phyloP scores from a whole-genome alignment of 2,797 vertebrate genomes.

The Chaunax sp. region DNA sequence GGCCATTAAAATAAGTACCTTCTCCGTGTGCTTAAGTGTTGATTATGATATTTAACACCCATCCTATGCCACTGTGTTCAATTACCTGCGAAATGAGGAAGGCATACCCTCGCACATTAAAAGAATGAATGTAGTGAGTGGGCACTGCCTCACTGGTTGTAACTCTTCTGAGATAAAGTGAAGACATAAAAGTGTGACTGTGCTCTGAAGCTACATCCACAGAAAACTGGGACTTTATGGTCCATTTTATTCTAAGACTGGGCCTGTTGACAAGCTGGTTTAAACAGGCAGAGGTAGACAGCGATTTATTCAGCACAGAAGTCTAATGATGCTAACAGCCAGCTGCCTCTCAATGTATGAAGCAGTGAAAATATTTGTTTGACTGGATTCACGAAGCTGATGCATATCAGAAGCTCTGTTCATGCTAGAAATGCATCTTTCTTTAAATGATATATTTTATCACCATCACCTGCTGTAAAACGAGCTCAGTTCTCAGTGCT shows the following conservation, averaged over 20 bases:
- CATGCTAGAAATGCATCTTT: neutral
- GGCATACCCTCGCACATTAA: conserved; percentile 26
- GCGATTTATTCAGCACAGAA: conserved; percentile 56
- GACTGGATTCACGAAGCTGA: conserved; percentile 14
- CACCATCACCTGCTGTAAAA: neutral
- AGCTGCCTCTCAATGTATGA: conserved; percentile 24
- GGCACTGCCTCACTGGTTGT: conserved; percentile 40
- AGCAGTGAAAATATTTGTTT: conserved; percentile 24
- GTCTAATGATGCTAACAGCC: conserved; percentile 50
- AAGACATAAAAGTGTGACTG: conserved; percentile 45
- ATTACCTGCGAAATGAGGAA: conserved; percentile 64
- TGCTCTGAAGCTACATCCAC: conserved; percentile 33
- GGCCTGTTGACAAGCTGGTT: conserved; percentile 43
- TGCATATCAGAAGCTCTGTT: conserved; percentile 9
- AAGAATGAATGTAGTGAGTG: conserved; percentile 47
- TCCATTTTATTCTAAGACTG: conserved; percentile 57
- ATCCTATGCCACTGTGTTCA: conserved; percentile 44
- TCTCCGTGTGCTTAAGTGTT: conserved; percentile 40
- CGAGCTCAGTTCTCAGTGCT: neutral
- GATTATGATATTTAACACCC: conserved; percentile 52
- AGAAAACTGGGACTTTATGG: conserved; percentile 61
- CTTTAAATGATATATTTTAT: conserved; percentile 8
- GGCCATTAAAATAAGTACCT: conserved; percentile 24
- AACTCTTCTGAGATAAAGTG: conserved; percentile 45
- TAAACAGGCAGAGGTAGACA: conserved; percentile 27